A percentile compares a stretch with the other conserved stretches of the same genome.
Evolutionary conservation across 2,113 vertebrate species (phyloP).

Genomic region (Pterocles gutturalis): DNA sequence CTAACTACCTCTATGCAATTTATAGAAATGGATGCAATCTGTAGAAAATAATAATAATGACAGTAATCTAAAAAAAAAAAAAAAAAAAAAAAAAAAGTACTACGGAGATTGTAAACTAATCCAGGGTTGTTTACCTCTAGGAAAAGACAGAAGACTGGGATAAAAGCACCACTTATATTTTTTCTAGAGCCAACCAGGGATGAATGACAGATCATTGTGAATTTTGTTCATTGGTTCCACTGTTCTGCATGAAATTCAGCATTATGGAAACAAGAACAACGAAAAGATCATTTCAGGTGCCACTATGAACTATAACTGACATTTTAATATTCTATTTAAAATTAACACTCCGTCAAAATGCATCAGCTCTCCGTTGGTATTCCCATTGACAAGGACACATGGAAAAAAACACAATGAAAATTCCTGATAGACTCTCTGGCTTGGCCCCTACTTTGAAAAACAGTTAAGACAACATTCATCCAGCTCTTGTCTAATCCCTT

Average conservation of each 20-base stretch:
- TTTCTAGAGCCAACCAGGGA: neutral
- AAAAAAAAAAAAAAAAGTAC: neutral
- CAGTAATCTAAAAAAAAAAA: neutral
- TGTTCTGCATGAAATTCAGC: neutral
- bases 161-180: neutral
- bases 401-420: neutral
- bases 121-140: neutral
- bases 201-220: neutral
- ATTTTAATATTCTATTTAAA: neutral
- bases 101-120: neutral
- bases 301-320: neutral
- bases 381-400: neutral
- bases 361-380: neutral
- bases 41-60: neutral
- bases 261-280: neutral
- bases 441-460: neutral
- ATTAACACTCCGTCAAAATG: neutral
- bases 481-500: neutral
- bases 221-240: neutral
- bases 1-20: neutral
- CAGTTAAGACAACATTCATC: neutral
- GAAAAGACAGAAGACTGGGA: neutral
- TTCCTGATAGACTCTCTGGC: neutral
- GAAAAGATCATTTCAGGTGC: neutral
- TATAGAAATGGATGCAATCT: neutral